These are phyloP conservation scores for Cottus gobio DNA, from an alignment of 2,113 vertebrate genomes.

Conservation along the genomic window DNA sequence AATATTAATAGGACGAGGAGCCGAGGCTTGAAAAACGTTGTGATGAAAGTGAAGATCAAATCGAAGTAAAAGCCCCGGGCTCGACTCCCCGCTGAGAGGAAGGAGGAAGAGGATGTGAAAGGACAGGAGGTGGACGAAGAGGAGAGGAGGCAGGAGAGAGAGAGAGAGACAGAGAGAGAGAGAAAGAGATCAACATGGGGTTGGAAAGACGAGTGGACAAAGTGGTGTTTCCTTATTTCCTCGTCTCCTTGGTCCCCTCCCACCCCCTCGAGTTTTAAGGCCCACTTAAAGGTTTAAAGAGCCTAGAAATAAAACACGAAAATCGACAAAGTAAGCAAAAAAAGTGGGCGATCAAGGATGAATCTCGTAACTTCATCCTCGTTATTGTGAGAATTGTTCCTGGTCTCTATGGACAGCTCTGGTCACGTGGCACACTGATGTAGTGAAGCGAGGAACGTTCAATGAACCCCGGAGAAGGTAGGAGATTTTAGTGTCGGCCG, in stretches of 20 bases:
- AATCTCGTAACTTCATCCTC: no score
- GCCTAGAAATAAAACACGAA: background rate
- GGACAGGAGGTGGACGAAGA: constrained; percentile 37
- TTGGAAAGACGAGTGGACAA: background rate
- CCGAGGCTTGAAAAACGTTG: constrained; percentile 25
- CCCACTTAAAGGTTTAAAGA: background rate
- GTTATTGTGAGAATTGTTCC: no score
- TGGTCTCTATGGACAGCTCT: no score
- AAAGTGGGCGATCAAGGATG: no score
- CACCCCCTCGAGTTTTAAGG: no score
- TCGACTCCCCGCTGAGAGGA: constrained; percentile 25
- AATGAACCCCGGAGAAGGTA: no score
- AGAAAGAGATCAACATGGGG: background rate
- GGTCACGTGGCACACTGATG: no score
- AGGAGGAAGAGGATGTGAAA: constrained; percentile 2
- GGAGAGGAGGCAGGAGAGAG: background rate
- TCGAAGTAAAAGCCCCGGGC: constrained; percentile 31
- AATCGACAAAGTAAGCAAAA: no score
- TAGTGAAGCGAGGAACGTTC: no score
- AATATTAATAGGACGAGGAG: constrained; percentile 35
- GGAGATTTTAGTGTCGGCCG: no score
- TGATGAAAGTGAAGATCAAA: constrained; percentile 58
- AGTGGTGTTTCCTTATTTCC: background rate
- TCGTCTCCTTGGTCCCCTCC: background rate
- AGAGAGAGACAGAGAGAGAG: background rate